phyloP scores from a whole-genome alignment of 1,140 invertebrate species.

The Cotesia typhae region DNA sequence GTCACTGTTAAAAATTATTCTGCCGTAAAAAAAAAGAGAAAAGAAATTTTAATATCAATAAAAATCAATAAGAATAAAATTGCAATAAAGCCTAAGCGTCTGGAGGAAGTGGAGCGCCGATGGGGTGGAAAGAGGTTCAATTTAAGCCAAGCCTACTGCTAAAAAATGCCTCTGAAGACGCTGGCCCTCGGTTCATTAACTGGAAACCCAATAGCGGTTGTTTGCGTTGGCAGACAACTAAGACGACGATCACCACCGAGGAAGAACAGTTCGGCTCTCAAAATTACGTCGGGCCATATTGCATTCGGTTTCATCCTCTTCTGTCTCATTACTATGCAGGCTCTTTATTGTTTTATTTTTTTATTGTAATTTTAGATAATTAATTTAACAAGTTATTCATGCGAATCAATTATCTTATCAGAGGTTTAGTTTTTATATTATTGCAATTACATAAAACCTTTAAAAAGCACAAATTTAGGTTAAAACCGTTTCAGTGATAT shows the following conservation, averaged over 20 bases:
- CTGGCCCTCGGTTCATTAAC: constrained; percentile 55
- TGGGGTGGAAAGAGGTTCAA: constrained; percentile 46
- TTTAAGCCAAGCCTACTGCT: constrained; percentile 55
- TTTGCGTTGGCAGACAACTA: constrained; percentile 57
- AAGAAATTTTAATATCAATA: constrained; percentile 46
- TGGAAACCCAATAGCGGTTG: constrained; percentile 60
- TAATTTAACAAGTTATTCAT: too few relatives aligned
- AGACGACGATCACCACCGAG: constrained; percentile 1
- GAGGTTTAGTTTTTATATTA: too few relatives aligned
- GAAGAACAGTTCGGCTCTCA: constrained; percentile 40
- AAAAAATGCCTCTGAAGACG: constrained; percentile 55
- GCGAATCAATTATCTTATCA: too few relatives aligned
- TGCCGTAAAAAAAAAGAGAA: too few relatives aligned
- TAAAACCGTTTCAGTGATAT: too few relatives aligned
- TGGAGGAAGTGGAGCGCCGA: constrained; percentile 24
- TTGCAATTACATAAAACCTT: too few relatives aligned
- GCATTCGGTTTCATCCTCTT: constrained; percentile 45
- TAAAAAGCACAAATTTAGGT: too few relatives aligned
- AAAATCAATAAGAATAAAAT: constrained; percentile 37
- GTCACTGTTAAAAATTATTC: too few relatives aligned
- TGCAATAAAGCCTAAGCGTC: constrained; percentile 24
- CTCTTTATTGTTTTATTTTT: too few relatives aligned
- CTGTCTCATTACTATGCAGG: neutral
- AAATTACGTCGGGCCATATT: constrained; percentile 59
- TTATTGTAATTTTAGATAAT: too few relatives aligned